A percentile compares a stretch with the other conserved stretches of the same genome.
These are phyloP conservation scores for Kryphioiulus occultus DNA, from an alignment of 2,888 invertebrate genomes.

Conservation along the genomic window DNA sequence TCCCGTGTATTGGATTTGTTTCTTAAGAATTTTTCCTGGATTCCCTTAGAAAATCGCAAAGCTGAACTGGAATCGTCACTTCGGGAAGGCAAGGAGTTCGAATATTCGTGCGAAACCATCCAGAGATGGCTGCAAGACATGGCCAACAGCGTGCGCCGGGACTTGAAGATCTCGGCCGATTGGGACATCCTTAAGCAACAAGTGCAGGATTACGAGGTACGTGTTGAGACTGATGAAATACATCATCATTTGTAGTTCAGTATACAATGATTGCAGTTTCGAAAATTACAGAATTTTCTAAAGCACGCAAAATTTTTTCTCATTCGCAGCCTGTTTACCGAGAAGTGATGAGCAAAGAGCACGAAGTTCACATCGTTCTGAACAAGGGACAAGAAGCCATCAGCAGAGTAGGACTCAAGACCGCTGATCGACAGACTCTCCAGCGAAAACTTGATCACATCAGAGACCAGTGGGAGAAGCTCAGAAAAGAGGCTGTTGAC, in stretches of 20 bases:
- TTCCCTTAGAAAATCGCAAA: slow-evolving; percentile 65
- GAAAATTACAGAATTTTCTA: background rate
- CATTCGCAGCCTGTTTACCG: slow-evolving; percentile 76
- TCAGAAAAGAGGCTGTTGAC: slow-evolving; percentile 86
- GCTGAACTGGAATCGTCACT: slow-evolving; percentile 87
- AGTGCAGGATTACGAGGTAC: slow-evolving; percentile 80
- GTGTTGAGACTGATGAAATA: background rate
- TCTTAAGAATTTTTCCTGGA: background rate
- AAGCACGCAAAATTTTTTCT: background rate
- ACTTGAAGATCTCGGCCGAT: slow-evolving; percentile 86
- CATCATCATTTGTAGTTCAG: too few species aligned
- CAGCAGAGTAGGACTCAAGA: slow-evolving; percentile 61
- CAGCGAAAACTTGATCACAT: slow-evolving; percentile 86
- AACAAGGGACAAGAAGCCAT: slow-evolving; percentile 85
- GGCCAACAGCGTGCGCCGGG: slow-evolving; percentile 76
- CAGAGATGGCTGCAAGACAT: slow-evolving; percentile 89
- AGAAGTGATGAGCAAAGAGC: slow-evolving; percentile 86
- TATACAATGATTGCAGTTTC: background rate
- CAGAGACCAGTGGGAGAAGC: slow-evolving; percentile 89
- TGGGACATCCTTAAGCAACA: slow-evolving; percentile 82
- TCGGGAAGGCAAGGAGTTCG: slow-evolving; percentile 86
- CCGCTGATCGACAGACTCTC: slow-evolving; percentile 69
- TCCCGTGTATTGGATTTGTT: background rate
- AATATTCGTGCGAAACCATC: slow-evolving; percentile 85
- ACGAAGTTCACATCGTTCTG: slow-evolving; percentile 91